Conservation (phyloP, 1,140 invertebrate species). For the Papilio glaucus region DNA sequence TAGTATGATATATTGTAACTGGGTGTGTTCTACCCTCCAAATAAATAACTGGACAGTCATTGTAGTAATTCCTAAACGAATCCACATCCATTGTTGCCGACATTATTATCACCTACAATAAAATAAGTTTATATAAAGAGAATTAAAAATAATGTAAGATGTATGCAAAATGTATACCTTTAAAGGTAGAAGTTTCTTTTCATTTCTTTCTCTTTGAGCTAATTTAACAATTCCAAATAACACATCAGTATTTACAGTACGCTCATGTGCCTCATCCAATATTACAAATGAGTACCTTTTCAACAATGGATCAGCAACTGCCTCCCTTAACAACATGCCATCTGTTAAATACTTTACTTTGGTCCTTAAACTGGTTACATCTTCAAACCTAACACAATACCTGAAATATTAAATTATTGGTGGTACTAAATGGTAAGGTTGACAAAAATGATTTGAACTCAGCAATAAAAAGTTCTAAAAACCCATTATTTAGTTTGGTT, state of each 20-base stretch:
- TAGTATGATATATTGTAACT: constrained; percentile 91
- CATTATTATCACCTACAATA: constrained; percentile 91
- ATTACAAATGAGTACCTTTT: constrained; percentile 93
- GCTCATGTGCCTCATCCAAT: constrained; percentile 97
- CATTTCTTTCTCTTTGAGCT: constrained; percentile 89
- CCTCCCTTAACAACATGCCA: constrained; percentile 96
- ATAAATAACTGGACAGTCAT: constrained; percentile 93
- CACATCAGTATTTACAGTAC: constrained; percentile 96
- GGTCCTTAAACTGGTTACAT: constrained; percentile 89
- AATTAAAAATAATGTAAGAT: constrained; percentile 27
- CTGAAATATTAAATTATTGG: constrained; percentile 80
- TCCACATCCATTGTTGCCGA: constrained; percentile 98
- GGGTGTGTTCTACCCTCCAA: constrained; percentile 95
- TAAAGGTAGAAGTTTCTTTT: constrained; percentile 84
- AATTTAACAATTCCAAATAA: constrained; percentile 95
- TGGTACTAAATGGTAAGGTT: constrained; percentile 56
- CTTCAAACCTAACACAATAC: constrained; percentile 96
- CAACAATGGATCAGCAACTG: constrained; percentile 89
- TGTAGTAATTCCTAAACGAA: constrained; percentile 95
- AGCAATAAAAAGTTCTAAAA: too few relatives aligned
- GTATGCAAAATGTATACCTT: constrained; percentile 83
- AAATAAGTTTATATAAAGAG: constrained; percentile 36
- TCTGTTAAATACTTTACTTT: constrained; percentile 96
- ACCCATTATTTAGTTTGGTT: too few relatives aligned
- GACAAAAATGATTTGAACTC: too few relatives aligned